Conservation (phyloP, 2,888 invertebrate species). For the Noctua janthe region DNA sequence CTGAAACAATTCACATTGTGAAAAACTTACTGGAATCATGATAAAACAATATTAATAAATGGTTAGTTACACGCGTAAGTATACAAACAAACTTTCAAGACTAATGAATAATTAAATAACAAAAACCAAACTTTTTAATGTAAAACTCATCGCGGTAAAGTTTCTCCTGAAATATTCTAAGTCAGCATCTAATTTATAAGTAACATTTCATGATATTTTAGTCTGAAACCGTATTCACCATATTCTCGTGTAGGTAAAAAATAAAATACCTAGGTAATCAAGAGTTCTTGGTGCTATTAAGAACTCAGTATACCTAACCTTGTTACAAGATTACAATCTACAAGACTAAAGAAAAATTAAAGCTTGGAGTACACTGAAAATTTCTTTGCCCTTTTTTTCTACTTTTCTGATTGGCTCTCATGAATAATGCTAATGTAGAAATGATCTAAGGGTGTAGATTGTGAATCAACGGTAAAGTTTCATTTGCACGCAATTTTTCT, state of each 20-base stretch:
- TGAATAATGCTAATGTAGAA: constrained; percentile 51
- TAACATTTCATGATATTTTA: constrained; percentile 36
- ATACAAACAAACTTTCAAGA: constrained; percentile 35
- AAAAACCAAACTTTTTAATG: constrained; percentile 49
- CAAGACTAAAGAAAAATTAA: constrained; percentile 44
- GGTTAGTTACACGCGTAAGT: constrained; percentile 34
- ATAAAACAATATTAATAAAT: constrained; percentile 30
- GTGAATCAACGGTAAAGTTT: constrained; percentile 32
- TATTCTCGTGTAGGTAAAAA: constrained; percentile 23
- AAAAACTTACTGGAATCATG: constrained; percentile 3
- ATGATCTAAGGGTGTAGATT: constrained; percentile 47
- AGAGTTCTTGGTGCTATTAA: constrained; percentile 39
- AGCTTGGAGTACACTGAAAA: constrained; percentile 35
- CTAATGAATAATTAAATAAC: constrained; percentile 49
- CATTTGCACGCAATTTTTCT: constrained; percentile 35
- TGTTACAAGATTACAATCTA: constrained; percentile 52
- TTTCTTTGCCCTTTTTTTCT: constrained; percentile 25
- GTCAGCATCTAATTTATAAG: constrained; percentile 32
- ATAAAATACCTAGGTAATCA: constrained; percentile 43
- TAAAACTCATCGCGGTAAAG: constrained; percentile 35
- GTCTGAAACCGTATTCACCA: constrained; percentile 12
- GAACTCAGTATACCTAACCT: constrained; percentile 44
- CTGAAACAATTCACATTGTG: neutral
- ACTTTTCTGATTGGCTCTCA: constrained; percentile 45
- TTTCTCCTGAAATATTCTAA: constrained; percentile 36